Base-by-base conservation (phyloP, 1,140 invertebrate species). In the Brachystomella parvula region DNA sequence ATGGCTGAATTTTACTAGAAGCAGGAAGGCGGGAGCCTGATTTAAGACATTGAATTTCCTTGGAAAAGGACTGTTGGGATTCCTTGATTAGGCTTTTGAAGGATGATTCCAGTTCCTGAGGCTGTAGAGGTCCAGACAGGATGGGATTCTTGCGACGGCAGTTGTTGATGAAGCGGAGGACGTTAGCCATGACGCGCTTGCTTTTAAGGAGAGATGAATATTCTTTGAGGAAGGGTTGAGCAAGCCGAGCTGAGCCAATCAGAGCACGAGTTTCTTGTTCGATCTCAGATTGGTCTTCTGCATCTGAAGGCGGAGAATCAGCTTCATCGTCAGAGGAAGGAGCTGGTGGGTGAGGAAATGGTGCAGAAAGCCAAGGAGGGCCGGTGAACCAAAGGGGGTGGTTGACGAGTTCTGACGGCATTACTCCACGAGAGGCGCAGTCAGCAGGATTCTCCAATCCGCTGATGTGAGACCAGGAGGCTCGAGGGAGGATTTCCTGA, bases 1-100 rank as follows among this genome's bases (percentile, higher is more conserved):
- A 67, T 1, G 39, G 32, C 2, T 35, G 6, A 24, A 71, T 33
- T 15, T 59, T 66, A 29, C 35, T 77, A 70, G 9, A 66, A 29
- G 0, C 78, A 24, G 32, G n/a, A 3, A 62, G 2, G 3, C 2
- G n/a, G 3, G 3, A 6, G 15, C 24, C 24, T 17, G 3, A 9
- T 33, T 24, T 44, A 24, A 62, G 17, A 3, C 2, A 24, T 6
- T n/a, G 19, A 24, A 62, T 6, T 47, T 62, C 60, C 17, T 39
- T 3, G 17, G 9, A 12, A 29, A 62, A 62, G 17, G 19, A 9
- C 24, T 44, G 17, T 29, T 62, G 60, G 17, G 35, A 15, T 3
- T 3, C 12, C 21, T 29, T 17, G 19, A 62, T 44, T 33, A 30
- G 39, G 39, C 3, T n/a, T 3, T 6, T 3, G 12, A 62, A 26